A percentile compares a stretch with the other conserved stretches of the same genome.
phyloP scores from a whole-genome alignment of 2,113 vertebrate species.

The Lutjanus erythropterus region DNA sequence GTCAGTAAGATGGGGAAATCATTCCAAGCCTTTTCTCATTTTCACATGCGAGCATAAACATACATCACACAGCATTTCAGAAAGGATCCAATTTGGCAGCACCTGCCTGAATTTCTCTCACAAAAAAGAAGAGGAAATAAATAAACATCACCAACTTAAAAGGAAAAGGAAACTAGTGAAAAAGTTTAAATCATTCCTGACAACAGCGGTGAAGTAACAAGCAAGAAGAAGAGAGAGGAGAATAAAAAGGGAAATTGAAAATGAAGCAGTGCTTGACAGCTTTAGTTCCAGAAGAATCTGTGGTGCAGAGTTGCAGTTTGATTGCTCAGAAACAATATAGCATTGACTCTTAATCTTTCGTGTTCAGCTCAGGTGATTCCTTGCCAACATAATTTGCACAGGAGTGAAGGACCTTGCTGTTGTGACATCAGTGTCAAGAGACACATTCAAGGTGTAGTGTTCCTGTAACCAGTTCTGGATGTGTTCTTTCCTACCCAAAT shows the following conservation, averaged over 20 bases:
- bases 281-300: conserved; percentile 35
- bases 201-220: conserved; percentile 29
- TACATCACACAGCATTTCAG: conserved; percentile 50
- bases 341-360: conserved; percentile 19
- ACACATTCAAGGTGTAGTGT: background rate
- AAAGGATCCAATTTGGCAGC: conserved; percentile 55
- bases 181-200: conserved; percentile 54
- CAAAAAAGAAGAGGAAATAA: conserved; percentile 41
- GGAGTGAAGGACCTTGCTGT: background rate
- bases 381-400: background rate
- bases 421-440: conserved; percentile 8
- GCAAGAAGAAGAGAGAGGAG: conserved; percentile 23
- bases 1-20: conserved; percentile 61
- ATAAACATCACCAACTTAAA: conserved; percentile 40
- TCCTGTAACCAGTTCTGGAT: conserved; percentile 1
- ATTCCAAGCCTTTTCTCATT: conserved; percentile 65
- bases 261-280: conserved; percentile 57
- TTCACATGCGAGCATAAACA: conserved; percentile 42
- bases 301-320: conserved; percentile 25
- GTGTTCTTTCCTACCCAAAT: conserved; percentile 20
- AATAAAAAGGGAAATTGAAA: conserved; percentile 33
- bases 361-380: background rate
- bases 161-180: conserved; percentile 38
- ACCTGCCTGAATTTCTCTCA: conserved; percentile 41
- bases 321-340: conserved; percentile 48